Conservation (phyloP, 2,113 vertebrate species). For the Scolopax mira region DNA sequence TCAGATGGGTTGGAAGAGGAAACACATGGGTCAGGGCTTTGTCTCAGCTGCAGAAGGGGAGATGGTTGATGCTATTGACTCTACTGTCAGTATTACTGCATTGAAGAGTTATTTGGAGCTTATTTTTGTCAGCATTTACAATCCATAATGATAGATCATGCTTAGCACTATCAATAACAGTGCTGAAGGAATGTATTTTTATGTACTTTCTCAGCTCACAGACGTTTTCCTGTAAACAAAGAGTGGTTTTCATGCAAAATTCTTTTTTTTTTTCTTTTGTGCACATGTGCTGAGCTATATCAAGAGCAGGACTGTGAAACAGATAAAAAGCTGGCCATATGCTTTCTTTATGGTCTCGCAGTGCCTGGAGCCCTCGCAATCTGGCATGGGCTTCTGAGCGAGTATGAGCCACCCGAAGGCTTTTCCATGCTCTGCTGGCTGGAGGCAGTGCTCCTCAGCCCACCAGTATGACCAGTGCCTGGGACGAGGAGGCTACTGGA, state of each 20-base stretch:
- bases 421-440: background rate
- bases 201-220: background rate
- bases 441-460: background rate
- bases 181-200: background rate
- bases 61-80: background rate
- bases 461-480: background rate
- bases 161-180: background rate
- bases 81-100: background rate
- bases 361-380: conserved; percentile 5
- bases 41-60: background rate
- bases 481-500: fast-evolving
- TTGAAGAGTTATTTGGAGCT: background rate
- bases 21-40: fast-evolving
- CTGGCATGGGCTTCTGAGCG: background rate
- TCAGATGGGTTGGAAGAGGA: background rate
- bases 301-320: conserved; percentile 39
- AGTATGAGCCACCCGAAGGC: fast-evolving
- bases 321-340: conserved; percentile 42
- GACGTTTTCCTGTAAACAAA: background rate
- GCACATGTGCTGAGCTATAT: conserved; percentile 41
- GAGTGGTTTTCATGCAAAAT: background rate
- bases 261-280: background rate
- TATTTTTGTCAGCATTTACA: background rate
- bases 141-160: background rate
- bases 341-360: background rate